phyloP scores from a whole-genome alignment of 1,140 invertebrate genomes.

The Drosophila quadrilineata region DNA sequence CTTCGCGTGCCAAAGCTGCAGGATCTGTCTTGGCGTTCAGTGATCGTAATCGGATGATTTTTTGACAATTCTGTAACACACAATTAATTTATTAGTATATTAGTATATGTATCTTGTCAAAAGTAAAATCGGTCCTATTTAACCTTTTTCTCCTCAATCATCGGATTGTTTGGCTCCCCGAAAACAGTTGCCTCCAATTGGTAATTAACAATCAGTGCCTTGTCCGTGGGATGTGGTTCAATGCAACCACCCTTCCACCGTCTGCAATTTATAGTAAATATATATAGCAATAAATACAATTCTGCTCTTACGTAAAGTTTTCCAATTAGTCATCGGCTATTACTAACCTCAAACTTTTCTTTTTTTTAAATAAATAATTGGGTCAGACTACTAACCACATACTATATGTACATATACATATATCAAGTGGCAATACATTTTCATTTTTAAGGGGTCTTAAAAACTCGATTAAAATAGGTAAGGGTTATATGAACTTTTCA shows the following conservation, averaged over 20 bases:
- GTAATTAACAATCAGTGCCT: constrained; percentile 95
- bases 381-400: no score
- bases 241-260: constrained; percentile 91
- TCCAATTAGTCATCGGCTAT: neutral
- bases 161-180: constrained; percentile 90
- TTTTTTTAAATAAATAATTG: no score
- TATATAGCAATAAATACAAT: neutral
- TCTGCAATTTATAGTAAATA: constrained; percentile 81
- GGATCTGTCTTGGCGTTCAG: constrained; percentile 91
- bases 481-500: no score
- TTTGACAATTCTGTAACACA: constrained; percentile 87
- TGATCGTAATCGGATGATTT: constrained; percentile 92
- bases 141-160: constrained; percentile 93
- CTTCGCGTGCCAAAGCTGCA: constrained; percentile 90
- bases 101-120: neutral
- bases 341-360: no score
- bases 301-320: neutral
- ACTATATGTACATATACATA: no score
- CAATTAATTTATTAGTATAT: neutral
- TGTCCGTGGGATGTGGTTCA: constrained; percentile 95
- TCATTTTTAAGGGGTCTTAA: no score
- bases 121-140: neutral
- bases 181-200: constrained; percentile 93
- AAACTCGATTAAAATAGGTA: no score
- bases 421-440: no score